phyloP scores from a whole-genome alignment of 2,797 vertebrate genomes.

The Tragopan temminckii region DNA sequence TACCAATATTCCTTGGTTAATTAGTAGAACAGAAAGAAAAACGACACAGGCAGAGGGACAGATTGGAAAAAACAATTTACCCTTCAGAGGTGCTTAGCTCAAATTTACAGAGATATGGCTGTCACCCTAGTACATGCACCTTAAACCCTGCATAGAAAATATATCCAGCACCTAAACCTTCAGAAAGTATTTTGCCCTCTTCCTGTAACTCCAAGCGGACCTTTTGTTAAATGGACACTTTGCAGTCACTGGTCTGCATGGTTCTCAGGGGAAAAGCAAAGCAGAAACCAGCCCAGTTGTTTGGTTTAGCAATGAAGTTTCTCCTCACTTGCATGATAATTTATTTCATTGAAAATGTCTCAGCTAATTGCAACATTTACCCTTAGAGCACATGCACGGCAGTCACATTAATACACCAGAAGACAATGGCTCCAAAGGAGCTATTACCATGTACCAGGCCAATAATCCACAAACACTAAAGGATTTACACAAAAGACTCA shows the following conservation, averaged over 20 bases:
- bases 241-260: neutral
- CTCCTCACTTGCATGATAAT: neutral
- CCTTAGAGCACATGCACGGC: neutral
- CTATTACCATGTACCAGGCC: neutral
- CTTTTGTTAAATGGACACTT: neutral
- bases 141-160: neutral
- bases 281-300: conserved; percentile 1
- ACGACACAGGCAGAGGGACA: neutral
- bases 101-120: neutral
- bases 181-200: neutral
- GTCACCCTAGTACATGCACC: neutral
- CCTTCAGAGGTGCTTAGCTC: neutral
- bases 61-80: neutral
- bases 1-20: neutral
- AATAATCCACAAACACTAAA: conserved; percentile 46
- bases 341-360: conserved; percentile 19
- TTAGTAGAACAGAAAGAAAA: neutral
- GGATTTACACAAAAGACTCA: neutral
- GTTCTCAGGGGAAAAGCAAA: neutral
- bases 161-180: neutral
- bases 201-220: neutral
- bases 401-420: neutral
- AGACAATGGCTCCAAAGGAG: conserved; percentile 46
- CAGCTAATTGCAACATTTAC: conserved; percentile 6
- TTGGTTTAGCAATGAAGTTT: conserved; percentile 35